Evolutionary conservation across 1,140 invertebrate species (phyloP).

Genomic region (Camponotus floridanus): DNA sequence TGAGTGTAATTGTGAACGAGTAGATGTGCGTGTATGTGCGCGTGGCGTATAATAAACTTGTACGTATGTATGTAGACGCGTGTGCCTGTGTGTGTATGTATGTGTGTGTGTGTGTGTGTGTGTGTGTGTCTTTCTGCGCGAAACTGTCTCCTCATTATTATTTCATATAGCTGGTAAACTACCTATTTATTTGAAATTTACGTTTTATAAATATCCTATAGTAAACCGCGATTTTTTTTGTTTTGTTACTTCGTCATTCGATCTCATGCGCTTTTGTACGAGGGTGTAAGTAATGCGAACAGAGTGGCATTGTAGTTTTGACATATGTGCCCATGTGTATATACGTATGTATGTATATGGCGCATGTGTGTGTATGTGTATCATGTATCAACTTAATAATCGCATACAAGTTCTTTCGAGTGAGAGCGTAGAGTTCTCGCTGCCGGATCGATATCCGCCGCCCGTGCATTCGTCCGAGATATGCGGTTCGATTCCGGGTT

Average conservation of each 20-base stretch:
- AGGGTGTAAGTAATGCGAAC: conserved; percentile 80
- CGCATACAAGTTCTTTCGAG: conserved; percentile 27
- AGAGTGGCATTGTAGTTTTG: conserved; percentile 75
- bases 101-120: conserved; percentile 5
- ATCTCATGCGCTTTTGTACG: conserved; percentile 82
- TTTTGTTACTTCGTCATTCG: conserved; percentile 78
- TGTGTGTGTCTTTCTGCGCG: conserved; percentile 29
- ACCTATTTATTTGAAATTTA: conserved; percentile 83
- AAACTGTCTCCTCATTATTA: conserved; percentile 74
- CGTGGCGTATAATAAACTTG: neutral
- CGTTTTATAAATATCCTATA: conserved; percentile 82
- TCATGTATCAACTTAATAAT: conserved; percentile 64
- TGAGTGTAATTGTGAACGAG: neutral
- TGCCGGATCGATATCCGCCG: conserved; percentile 71
- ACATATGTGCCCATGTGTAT: conserved; percentile 39
- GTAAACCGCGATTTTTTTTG: conserved; percentile 71
- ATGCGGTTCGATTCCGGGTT: neutral
- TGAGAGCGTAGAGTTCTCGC: conserved; percentile 65
- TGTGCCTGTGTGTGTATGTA: conserved; percentile 10
- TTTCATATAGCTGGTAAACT: conserved; percentile 82
- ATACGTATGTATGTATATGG: neutral
- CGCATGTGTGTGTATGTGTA: conserved; percentile 5
- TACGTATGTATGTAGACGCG: neutral
- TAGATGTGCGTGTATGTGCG: neutral
- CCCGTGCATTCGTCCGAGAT: conserved; percentile 50